Conservation (phyloP, 2,113 vertebrate genomes). For the Amphilophus citrinellus region DNA sequence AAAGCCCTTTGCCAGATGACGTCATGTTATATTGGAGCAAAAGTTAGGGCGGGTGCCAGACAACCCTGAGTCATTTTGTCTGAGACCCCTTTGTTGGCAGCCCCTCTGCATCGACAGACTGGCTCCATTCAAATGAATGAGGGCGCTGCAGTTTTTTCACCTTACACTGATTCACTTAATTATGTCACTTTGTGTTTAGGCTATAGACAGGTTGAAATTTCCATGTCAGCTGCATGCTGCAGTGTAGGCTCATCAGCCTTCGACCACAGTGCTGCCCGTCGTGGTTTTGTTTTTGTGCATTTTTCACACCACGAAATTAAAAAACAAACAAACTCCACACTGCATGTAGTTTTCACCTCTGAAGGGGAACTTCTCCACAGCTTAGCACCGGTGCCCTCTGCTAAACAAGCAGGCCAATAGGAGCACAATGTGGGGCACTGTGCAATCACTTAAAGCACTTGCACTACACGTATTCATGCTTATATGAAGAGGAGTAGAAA, state of each 20-base stretch:
- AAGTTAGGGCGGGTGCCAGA: slow-evolving; percentile 3
- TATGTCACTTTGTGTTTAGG: background rate
- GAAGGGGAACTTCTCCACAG: slow-evolving; percentile 33
- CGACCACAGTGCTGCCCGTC: background rate
- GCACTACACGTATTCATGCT: slow-evolving; percentile 23
- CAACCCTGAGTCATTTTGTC: slow-evolving; percentile 11
- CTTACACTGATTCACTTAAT: background rate
- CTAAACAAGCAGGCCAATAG: slow-evolving; percentile 45
- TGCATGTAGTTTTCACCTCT: slow-evolving; percentile 6
- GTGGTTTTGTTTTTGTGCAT: background rate
- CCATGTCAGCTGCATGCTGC: slow-evolving; percentile 19
- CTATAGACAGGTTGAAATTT: background rate
- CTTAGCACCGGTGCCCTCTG: slow-evolving; percentile 35
- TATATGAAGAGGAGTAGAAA: slow-evolving; percentile 24
- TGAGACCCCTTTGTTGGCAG: background rate
- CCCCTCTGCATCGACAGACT: background rate
- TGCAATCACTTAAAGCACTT: slow-evolving; percentile 30
- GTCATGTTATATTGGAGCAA: background rate
- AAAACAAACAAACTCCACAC: background rate
- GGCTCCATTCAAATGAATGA: slow-evolving; percentile 6
- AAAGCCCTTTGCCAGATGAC: background rate
- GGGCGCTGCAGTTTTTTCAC: background rate
- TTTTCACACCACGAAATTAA: background rate
- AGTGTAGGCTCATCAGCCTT: background rate
- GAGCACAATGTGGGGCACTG: slow-evolving; percentile 48